Evolutionary conservation across 2,113 vertebrate genomes (phyloP).

Genomic region (Ailuropoda melanoleuca): DNA sequence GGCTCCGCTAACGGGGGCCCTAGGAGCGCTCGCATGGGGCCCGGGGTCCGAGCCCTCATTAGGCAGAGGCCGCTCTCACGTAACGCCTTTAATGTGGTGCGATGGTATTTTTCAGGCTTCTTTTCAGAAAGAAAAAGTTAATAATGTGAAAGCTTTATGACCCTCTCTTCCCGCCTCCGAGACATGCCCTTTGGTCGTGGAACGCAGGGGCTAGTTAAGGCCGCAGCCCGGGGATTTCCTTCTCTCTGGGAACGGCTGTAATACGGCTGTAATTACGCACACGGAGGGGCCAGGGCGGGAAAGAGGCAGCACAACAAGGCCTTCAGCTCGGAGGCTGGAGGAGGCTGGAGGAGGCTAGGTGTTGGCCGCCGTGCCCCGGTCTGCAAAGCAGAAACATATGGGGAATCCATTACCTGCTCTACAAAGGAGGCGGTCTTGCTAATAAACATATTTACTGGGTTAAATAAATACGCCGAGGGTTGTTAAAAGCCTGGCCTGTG

Average conservation of each 20-base stretch:
- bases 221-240: conserved; percentile 92
- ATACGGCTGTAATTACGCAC: conserved; percentile 85
- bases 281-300: conserved; percentile 79
- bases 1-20: conserved; percentile 86
- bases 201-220: conserved; percentile 84
- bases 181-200: conserved; percentile 86
- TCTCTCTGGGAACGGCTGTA: conserved; percentile 85
- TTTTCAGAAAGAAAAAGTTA: conserved; percentile 89
- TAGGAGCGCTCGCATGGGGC: conserved; percentile 85
- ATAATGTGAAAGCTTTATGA: conserved; percentile 94
- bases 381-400: conserved; percentile 89
- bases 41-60: conserved; percentile 89
- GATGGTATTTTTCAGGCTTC: conserved; percentile 88
- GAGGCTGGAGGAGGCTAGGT: conserved; percentile 85
- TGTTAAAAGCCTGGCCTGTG: conserved; percentile 83
- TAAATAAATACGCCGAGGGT: conserved; percentile 88
- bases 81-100: conserved; percentile 89
- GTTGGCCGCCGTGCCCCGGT: conserved; percentile 81
- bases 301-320: conserved; percentile 83
- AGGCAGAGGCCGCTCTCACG: conserved; percentile 87
- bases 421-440: conserved; percentile 88
- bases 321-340: conserved; percentile 84
- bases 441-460: conserved; percentile 90
- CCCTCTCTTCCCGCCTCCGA: conserved; percentile 87
- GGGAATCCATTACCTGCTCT: conserved; percentile 88